A percentile compares a stretch with the other conserved stretches of the same genome.
Evolutionary conservation across 1,140 invertebrate genomes (phyloP).

Genomic region (Sweltsa coloradensis): DNA sequence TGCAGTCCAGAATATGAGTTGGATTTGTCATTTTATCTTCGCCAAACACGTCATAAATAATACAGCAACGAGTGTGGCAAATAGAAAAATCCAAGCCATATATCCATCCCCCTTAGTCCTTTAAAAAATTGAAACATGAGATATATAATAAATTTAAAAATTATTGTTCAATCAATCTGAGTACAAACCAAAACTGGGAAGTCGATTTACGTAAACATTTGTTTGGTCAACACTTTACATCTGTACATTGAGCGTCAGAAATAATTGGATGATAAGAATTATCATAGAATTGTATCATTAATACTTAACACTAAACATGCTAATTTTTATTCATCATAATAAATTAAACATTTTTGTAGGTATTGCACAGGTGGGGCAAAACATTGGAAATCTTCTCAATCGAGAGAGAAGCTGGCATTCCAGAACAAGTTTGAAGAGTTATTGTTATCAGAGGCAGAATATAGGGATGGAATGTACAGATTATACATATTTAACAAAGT

Average conservation of each 20-base stretch:
- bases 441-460: slow-evolving; percentile 15
- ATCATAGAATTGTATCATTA: slow-evolving; percentile 2
- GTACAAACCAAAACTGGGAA: slow-evolving; percentile 16
- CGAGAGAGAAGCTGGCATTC: background rate
- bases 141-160: slow-evolving; percentile 13
- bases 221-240: slow-evolving; percentile 20
- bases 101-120: background rate
- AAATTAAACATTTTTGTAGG: slow-evolving; percentile 13
- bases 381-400: slow-evolving; percentile 2
- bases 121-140: slow-evolving; percentile 6
- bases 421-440: background rate
- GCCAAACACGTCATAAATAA: slow-evolving; percentile 3
- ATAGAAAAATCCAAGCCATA: background rate
- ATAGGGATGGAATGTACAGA: slow-evolving; percentile 16
- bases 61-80: background rate
- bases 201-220: slow-evolving; percentile 14
- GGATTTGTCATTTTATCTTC: background rate
- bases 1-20: slow-evolving; percentile 13
- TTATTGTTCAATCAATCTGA: slow-evolving; percentile 13
- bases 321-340: slow-evolving; percentile 14
- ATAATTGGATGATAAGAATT: slow-evolving; percentile 11
- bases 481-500: slow-evolving; percentile 16
- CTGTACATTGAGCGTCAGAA: slow-evolving; percentile 22
- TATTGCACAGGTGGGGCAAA: slow-evolving; percentile 15
- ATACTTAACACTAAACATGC: slow-evolving; percentile 18